Percentiles rank a stretch among this genome's conserved stretches.
Evolutionary conservation across 2,113 vertebrate genomes (phyloP).

Genomic region (Cygnus atratus): DNA sequence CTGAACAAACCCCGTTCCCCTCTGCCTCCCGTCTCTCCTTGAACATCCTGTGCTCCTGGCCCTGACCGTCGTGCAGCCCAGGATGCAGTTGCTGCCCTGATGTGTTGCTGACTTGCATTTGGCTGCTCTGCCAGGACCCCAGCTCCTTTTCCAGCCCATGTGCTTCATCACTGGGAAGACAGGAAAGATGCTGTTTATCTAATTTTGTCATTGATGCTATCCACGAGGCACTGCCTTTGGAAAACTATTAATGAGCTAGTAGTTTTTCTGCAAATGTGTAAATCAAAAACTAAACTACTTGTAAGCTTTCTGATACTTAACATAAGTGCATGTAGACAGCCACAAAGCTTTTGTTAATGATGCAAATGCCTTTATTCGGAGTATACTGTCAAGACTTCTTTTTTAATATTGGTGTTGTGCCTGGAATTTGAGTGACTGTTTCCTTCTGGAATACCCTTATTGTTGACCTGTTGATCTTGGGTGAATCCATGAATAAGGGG

Average conservation of each 20-base stretch:
- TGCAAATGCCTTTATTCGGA: not conserved
- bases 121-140: not conserved
- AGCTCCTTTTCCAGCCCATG: not conserved
- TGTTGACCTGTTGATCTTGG: not conserved
- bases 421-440: not conserved
- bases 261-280: not conserved
- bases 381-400: not conserved
- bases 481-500: not conserved
- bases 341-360: not conserved
- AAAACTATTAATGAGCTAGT: not conserved
- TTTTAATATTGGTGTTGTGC: not conserved
- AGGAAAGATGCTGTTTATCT: not conserved
- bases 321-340: not conserved
- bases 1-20: not conserved
- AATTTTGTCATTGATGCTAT: not conserved
- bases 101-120: not conserved
- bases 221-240: not conserved
- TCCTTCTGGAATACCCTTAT: not conserved
- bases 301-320: rapidly evolving
- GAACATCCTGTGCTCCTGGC: not conserved
- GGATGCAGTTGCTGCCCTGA: too few relatives aligned
- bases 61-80: not conserved
- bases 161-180: not conserved
- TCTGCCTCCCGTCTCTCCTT: not conserved
- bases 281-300: not conserved